Evolutionary conservation across 2,797 vertebrate species (phyloP).

Genomic region (Poecilia gillii): DNA sequence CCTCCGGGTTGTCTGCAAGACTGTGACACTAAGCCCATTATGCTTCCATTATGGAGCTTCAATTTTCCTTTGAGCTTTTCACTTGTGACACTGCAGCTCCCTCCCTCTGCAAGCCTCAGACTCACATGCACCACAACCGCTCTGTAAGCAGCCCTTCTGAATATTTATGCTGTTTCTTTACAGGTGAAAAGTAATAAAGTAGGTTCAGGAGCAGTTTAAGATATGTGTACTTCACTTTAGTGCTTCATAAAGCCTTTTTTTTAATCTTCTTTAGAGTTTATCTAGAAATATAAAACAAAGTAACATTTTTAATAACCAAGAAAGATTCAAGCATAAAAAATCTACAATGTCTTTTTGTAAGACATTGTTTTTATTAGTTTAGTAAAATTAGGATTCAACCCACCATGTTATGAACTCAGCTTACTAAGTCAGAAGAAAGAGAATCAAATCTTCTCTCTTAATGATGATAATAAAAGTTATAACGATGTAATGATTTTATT

Average conservation of each 20-base stretch:
- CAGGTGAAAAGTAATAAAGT: slow-evolving; percentile 55
- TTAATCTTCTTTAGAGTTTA: slow-evolving; percentile 12
- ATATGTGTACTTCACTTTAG: slow-evolving; percentile 28
- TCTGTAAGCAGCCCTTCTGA: slow-evolving; percentile 50
- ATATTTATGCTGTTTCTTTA: slow-evolving; percentile 69
- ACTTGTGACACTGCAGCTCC: slow-evolving; percentile 80
- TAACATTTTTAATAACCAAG: slow-evolving; percentile 6
- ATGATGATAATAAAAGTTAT: not conserved
- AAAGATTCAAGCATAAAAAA: not conserved
- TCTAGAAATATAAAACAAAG: slow-evolving; percentile 2
- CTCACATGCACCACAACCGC: slow-evolving; percentile 40
- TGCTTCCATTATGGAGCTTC: slow-evolving; percentile 84
- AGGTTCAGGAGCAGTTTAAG: slow-evolving; percentile 35
- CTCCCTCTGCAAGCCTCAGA: slow-evolving; percentile 71
- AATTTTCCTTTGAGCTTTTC: slow-evolving; percentile 81
- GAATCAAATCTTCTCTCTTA: not conserved
- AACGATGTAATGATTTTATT: not conserved
- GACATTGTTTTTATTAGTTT: not conserved
- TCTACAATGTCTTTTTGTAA: not conserved
- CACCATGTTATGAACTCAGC: not conserved
- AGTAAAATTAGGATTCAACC: not conserved
- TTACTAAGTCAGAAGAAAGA: not conserved
- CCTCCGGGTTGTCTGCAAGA: slow-evolving; percentile 71
- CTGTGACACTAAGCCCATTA: slow-evolving; percentile 87
- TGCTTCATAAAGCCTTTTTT: slow-evolving; percentile 7